Evolutionary conservation across 2,888 invertebrate species (phyloP).

Genomic region (Rhagonycha lutea): DNA sequence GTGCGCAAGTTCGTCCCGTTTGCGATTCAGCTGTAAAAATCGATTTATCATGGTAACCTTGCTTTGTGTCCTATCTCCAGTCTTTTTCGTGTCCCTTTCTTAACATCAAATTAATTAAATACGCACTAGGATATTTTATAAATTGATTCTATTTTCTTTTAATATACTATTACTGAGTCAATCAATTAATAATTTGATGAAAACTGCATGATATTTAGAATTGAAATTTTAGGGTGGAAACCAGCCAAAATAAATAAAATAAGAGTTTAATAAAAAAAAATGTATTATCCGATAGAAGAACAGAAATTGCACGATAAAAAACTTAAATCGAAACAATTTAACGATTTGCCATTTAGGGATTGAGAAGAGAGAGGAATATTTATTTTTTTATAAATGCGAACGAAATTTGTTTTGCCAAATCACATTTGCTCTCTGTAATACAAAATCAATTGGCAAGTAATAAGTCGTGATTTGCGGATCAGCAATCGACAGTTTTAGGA

Average conservation of each 20-base stretch:
- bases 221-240: not conserved
- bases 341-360: not conserved
- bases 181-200: not conserved
- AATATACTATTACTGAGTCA: not conserved
- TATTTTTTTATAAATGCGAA: not conserved
- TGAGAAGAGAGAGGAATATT: not conserved
- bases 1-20: conserved; percentile 21
- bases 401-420: not conserved
- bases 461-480: not conserved
- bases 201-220: not conserved
- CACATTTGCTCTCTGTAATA: not conserved
- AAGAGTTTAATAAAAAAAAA: not conserved
- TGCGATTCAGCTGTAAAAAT: conserved; percentile 22
- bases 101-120: not conserved
- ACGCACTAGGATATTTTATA: not conserved
- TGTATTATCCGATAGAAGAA: not conserved
- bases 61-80: not conserved
- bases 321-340: not conserved
- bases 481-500: not conserved
- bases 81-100: conserved; percentile 2
- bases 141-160: not conserved
- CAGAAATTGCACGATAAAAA: not conserved
- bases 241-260: not conserved
- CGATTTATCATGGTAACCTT: conserved; percentile 5
- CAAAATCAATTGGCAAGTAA: not conserved